These are phyloP conservation scores for Synergus itoensis DNA, from an alignment of 2,888 invertebrate genomes.

Conservation along the genomic window DNA sequence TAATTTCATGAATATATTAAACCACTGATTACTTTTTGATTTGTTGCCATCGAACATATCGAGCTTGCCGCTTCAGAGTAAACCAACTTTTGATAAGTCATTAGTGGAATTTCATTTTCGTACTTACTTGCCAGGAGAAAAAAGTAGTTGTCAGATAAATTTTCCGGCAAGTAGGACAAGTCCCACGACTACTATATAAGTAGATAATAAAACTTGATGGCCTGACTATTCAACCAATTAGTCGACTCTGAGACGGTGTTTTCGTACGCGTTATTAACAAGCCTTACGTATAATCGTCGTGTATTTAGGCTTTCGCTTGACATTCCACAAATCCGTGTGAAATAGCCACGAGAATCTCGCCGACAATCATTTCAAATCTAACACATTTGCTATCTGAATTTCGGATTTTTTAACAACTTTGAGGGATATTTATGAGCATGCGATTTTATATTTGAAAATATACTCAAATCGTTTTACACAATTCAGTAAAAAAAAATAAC, in stretches of 20 bases:
- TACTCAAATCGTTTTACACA: not conserved
- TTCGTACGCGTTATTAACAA: slow-evolving; percentile 22
- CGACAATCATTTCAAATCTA: not conserved
- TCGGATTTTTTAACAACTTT: not conserved
- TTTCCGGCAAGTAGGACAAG: slow-evolving; percentile 29
- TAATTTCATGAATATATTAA: slow-evolving; percentile 33
- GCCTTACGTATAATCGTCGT: not conserved
- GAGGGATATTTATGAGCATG: not conserved
- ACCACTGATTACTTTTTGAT: slow-evolving; percentile 27
- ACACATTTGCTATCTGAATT: not conserved
- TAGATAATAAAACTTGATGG: slow-evolving; percentile 1
- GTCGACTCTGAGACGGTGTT: slow-evolving; percentile 13
- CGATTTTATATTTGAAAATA: not conserved
- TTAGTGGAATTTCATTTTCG: slow-evolving; percentile 15
- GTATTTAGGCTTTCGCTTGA: slow-evolving; percentile 4
- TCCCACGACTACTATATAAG: not conserved
- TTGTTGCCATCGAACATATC: slow-evolving; percentile 4
- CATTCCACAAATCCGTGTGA: slow-evolving; percentile 7
- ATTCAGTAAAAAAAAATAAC: not conserved
- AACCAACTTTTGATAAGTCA: slow-evolving; percentile 2
- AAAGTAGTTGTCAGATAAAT: slow-evolving; percentile 19
- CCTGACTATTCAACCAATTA: slow-evolving; percentile 18
- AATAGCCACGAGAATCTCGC: not conserved
- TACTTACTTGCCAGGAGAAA: not conserved
- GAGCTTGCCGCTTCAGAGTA: not conserved